Evolutionary conservation across 2,113 vertebrate genomes (phyloP).

Genomic region (Edolisoma coerulescens): DNA sequence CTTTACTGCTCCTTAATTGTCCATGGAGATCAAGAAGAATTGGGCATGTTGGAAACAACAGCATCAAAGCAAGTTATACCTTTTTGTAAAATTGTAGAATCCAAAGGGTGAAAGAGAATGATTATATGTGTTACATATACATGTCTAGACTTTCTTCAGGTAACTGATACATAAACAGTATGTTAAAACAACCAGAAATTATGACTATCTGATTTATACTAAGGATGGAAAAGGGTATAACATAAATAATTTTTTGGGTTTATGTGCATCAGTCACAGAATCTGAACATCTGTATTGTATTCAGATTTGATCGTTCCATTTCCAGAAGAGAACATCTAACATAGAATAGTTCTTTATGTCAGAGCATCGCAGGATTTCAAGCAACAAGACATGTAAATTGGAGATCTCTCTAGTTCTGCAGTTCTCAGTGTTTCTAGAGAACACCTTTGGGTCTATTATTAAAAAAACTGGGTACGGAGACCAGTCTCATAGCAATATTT

Average conservation of each 20-base stretch:
- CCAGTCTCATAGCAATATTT: neutral
- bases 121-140: neutral
- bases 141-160: neutral
- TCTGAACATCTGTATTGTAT: neutral
- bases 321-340: neutral
- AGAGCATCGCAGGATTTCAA: neutral
- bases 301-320: neutral
- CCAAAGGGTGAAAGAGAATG: neutral
- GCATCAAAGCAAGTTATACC: neutral
- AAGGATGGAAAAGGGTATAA: neutral
- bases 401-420: neutral
- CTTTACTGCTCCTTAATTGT: neutral
- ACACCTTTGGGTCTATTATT: neutral
- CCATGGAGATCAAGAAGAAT: neutral
- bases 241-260: neutral
- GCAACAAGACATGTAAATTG: neutral
- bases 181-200: neutral
- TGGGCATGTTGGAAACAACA: neutral
- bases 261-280: neutral
- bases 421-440: neutral
- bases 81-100: neutral
- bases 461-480: neutral
- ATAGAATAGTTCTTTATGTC: neutral
- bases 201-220: neutral
- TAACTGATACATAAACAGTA: neutral